phyloP scores from a whole-genome alignment of 2,888 invertebrate genomes.

The Agonopterix heracliana region DNA sequence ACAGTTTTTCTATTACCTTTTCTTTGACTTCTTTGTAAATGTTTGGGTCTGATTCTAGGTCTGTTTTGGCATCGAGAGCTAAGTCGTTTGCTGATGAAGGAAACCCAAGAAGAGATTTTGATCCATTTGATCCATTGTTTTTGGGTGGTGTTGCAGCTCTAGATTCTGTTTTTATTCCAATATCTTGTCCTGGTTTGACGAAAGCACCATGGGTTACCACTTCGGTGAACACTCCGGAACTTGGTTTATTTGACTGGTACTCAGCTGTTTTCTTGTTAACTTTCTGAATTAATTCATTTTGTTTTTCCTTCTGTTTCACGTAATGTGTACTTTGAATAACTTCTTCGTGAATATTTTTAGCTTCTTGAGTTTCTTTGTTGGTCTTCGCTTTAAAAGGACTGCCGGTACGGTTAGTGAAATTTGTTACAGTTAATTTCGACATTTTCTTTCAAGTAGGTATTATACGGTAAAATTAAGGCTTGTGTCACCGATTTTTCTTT shows the following conservation, averaged over 20 bases:
- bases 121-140: constrained; percentile 36
- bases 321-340: constrained; percentile 48
- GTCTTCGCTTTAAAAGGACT: constrained; percentile 27
- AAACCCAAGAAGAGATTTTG: constrained; percentile 57
- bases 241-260: constrained; percentile 58
- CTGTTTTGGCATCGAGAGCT: constrained; percentile 63
- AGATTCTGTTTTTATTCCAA: constrained; percentile 36
- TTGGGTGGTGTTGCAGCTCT: constrained; percentile 26
- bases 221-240: constrained; percentile 64
- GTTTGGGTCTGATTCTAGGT: constrained; percentile 63
- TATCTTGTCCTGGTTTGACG: constrained; percentile 44
- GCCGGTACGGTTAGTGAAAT: constrained; percentile 46
- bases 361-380: constrained; percentile 17
- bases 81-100: constrained; percentile 69
- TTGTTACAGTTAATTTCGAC: constrained; percentile 60
- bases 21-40: constrained; percentile 61
- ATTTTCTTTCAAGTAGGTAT: constrained; percentile 32
- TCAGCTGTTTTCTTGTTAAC: constrained; percentile 61
- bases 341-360: constrained; percentile 43
- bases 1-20: constrained; percentile 63
- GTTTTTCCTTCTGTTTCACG: constrained; percentile 59
- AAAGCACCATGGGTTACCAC: constrained; percentile 66
- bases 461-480: constrained; percentile 35
- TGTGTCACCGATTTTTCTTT: constrained; percentile 32
- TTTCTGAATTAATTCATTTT: constrained; percentile 54